Percentiles rank a stretch among this genome's conserved stretches.
Evolutionary conservation across 2,888 invertebrate genomes (phyloP).

Genomic region (Pheosia tremula): DNA sequence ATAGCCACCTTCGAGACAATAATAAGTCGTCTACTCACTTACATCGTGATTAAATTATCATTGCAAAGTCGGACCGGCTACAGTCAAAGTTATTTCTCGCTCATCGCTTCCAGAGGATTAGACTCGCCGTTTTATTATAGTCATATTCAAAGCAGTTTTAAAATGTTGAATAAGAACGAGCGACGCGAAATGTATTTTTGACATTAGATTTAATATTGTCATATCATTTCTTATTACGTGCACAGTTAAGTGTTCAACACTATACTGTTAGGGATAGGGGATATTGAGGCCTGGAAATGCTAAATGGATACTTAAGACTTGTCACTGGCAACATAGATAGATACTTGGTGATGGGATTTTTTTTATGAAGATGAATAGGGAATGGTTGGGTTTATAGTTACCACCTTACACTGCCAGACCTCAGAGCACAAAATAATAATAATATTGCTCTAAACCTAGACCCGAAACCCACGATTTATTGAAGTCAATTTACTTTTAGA

Average conservation of each 20-base stretch:
- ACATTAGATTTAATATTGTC: not conserved
- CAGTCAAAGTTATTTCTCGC: constrained; percentile 55
- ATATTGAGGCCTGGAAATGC: no score
- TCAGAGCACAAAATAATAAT: not conserved
- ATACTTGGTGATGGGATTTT: no score
- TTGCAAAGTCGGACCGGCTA: constrained; percentile 71
- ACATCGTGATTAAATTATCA: constrained; percentile 79
- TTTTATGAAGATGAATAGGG: no score
- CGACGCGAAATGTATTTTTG: not conserved
- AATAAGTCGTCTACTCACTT: constrained; percentile 65
- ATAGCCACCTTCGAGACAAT: constrained; percentile 62
- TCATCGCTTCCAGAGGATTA: constrained; percentile 55
- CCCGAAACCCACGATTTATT: not conserved
- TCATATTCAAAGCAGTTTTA: constrained; percentile 43
- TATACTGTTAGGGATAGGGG: no score
- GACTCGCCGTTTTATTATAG: constrained; percentile 51
- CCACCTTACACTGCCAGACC: not conserved
- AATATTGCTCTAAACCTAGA: not conserved
- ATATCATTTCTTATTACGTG: not conserved
- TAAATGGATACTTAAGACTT: no score
- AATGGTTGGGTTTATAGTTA: no score
- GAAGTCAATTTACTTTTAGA: constrained; percentile 1
- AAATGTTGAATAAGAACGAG: constrained; percentile 15
- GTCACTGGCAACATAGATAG: no score
- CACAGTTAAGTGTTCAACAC: no score